A percentile compares a stretch with the other conserved stretches of the same genome.
phyloP scores from a whole-genome alignment of 1,140 invertebrate species.

The Pachypeltis micranthus region DNA sequence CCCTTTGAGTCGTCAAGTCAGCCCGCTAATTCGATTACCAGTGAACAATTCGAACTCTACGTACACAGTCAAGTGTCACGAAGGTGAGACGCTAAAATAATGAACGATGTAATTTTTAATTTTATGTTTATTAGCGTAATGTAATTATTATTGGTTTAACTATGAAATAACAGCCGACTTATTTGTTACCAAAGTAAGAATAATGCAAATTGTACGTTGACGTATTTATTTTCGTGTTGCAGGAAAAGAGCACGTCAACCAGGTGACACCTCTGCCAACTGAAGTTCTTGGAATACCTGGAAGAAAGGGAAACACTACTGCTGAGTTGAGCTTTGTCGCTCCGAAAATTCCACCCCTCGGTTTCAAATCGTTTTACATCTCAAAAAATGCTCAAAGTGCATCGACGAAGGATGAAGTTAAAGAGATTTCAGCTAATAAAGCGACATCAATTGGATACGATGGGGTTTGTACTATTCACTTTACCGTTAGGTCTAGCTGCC shows the following conservation, averaged over 20 bases:
- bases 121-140: too few relatives aligned
- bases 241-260: constrained; percentile 42
- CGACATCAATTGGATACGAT: constrained; percentile 15
- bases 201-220: too few relatives aligned
- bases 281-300: constrained; percentile 48
- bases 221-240: too few relatives aligned
- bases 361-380: constrained; percentile 47
- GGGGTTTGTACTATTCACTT: too few relatives aligned
- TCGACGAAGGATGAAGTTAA: background rate
- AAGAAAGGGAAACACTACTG: constrained; percentile 42
- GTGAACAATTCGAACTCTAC: constrained; percentile 37
- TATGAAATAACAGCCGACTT: too few relatives aligned
- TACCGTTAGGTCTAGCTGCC: too few relatives aligned
- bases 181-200: too few relatives aligned
- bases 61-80: constrained; percentile 51
- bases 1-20: constrained; percentile 53
- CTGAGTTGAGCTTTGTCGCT: constrained; percentile 55
- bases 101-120: too few relatives aligned
- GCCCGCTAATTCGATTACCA: constrained; percentile 57
- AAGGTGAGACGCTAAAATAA: too few relatives aligned
- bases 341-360: constrained; percentile 50
- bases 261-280: constrained; percentile 49
- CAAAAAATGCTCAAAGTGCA: background rate
- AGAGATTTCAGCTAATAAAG: too few relatives aligned
- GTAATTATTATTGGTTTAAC: too few relatives aligned